These are phyloP conservation scores for Hippopotamyrus pictus DNA, from an alignment of 2,797 vertebrate genomes.

Conservation along the genomic window DNA sequence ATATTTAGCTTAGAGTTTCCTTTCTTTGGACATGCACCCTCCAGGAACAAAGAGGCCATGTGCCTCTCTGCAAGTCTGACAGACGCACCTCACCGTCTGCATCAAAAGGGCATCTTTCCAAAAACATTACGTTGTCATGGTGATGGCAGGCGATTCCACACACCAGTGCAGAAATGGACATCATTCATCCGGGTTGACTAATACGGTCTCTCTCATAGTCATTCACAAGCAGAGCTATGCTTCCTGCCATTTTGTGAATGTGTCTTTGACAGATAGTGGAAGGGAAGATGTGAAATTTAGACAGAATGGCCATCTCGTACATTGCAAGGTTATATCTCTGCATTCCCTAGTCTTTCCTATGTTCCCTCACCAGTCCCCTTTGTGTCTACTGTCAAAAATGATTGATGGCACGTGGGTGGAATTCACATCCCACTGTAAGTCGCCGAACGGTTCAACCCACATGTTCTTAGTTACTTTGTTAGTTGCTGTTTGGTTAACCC, in stretches of 20 bases:
- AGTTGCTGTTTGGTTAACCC: not conserved
- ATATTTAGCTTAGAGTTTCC: not conserved
- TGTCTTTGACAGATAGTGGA: not conserved
- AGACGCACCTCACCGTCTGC: not conserved
- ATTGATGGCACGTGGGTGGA: not conserved
- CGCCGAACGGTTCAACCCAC: not conserved
- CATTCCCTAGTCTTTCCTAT: not conserved
- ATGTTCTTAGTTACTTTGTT: not conserved
- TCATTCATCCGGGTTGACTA: not conserved
- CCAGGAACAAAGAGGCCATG: not conserved
- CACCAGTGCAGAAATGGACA: not conserved
- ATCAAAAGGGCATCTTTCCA: constrained; percentile 19
- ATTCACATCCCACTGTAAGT: not conserved
- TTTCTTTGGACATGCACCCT: not conserved
- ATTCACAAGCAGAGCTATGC: not conserved
- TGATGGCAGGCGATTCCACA: constrained; percentile 12
- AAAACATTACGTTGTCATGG: constrained; percentile 29
- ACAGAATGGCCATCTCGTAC: not conserved
- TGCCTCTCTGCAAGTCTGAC: not conserved
- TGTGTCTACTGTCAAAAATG: not conserved
- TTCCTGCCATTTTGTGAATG: not conserved
- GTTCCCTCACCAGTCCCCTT: not conserved
- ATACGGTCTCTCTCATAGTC: not conserved
- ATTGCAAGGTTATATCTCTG: not conserved
- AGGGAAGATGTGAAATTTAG: not conserved